These are phyloP conservation scores for Hippocampus barbouri DNA, from an alignment of 2,113 vertebrate species.

Conservation along the genomic window DNA sequence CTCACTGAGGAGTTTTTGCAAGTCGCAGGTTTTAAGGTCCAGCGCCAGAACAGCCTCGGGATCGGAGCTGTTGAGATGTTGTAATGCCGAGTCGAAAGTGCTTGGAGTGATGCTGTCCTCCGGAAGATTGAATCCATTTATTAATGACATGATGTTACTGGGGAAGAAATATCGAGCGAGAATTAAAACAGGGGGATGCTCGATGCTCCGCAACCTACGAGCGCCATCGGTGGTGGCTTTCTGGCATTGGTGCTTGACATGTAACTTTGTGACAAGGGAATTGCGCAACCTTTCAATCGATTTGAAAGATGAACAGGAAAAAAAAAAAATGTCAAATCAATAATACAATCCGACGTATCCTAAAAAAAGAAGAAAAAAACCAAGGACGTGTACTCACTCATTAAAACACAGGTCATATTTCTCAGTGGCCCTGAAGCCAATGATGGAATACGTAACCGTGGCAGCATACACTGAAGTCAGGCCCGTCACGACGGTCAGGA, in stretches of 20 bases:
- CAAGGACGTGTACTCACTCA: constrained; percentile 55
- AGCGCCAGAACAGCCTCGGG: constrained; percentile 36
- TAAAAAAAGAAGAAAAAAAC: not conserved
- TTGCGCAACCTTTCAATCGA: too few species aligned
- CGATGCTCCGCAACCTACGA: not conserved
- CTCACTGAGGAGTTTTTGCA: constrained; percentile 60
- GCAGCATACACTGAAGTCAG: constrained; percentile 81
- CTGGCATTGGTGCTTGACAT: too few species aligned
- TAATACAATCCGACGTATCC: too few species aligned
- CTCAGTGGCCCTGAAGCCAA: constrained; percentile 83
- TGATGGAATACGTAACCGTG: constrained; percentile 82
- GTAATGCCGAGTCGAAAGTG: constrained; percentile 43
- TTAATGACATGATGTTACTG: constrained; percentile 61
- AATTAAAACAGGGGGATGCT: not conserved
- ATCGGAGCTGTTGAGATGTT: constrained; percentile 42
- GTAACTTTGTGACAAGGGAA: too few species aligned
- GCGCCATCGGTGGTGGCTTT: too few species aligned
- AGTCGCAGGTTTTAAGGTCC: constrained; percentile 44
- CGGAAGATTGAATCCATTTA: constrained; percentile 54
- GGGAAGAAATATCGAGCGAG: not conserved
- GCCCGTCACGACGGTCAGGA: constrained; percentile 80
- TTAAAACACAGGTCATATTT: constrained; percentile 76
- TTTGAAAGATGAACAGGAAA: not conserved
- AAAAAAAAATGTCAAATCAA: not conserved
- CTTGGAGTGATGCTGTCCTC: constrained; percentile 51